These are phyloP conservation scores for Oscheius sp. DNA, from an alignment of 2,888 invertebrate species.

Conservation along the genomic window DNA sequence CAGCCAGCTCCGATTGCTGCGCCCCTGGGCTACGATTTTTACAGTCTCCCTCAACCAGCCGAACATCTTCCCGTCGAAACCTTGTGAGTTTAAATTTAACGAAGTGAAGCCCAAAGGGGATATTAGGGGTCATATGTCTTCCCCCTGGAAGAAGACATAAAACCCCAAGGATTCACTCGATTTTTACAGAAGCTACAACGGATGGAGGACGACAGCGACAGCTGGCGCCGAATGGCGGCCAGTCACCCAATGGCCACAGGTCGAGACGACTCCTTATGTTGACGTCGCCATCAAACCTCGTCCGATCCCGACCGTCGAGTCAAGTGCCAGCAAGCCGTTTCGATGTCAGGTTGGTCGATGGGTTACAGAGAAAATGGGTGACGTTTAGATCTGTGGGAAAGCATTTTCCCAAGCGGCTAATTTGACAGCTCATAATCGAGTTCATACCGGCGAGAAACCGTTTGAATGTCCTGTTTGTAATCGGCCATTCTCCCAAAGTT, in stretches of 20 bases:
- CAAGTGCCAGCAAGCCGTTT: constrained; percentile 43
- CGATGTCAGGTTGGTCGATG: constrained; percentile 39
- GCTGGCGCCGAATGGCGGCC: constrained; percentile 4
- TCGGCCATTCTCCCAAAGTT: constrained; percentile 93
- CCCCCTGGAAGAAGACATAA: constrained; percentile 21
- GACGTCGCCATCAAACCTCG: constrained; percentile 10
- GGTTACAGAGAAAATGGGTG: neutral
- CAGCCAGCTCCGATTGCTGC: neutral
- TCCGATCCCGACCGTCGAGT: neutral
- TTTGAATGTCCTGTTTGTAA: constrained; percentile 97
- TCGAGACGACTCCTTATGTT: neutral
- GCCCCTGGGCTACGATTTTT: constrained; percentile 27
- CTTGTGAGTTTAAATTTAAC: constrained; percentile 16
- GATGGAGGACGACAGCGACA: constrained; percentile 4
- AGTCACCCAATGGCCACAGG: neutral
- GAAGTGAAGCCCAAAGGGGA: constrained; percentile 20
- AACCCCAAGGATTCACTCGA: constrained; percentile 28
- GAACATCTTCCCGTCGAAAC: constrained; percentile 9
- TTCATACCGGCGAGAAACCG: constrained; percentile 92
- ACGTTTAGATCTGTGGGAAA: constrained; percentile 82
- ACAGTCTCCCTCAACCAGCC: constrained; percentile 14
- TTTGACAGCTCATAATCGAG: constrained; percentile 93
- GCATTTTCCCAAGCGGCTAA: constrained; percentile 87
- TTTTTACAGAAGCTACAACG: constrained; percentile 29
- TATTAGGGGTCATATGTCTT: constrained; percentile 28